Base-by-base conservation (phyloP, 2,113 vertebrate species). In the Columba janthina region DNA sequence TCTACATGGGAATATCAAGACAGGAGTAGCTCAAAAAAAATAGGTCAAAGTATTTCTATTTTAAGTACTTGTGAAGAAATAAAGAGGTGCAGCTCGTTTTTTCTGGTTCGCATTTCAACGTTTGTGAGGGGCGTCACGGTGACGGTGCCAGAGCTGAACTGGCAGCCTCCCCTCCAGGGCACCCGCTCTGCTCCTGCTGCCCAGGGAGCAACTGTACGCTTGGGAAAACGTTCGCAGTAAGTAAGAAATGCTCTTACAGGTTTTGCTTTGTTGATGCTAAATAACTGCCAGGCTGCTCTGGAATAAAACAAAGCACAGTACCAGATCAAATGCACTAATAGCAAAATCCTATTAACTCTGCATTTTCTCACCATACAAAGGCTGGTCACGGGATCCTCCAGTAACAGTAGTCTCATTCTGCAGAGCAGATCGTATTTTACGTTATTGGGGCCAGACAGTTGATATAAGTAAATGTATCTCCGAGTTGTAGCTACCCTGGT, bases 331-430 rank as follows among this genome's bases (percentile, higher is more conserved):
- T 89, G 89, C 93, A 66, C 93, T 97, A 97, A 97, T 80, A 97
- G 82, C 74, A 95, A 97, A 96, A 98, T 97, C 96, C 92, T 97
- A 98, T 97, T 98, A 97, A 97, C 94, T 76, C 60, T 85, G 90
- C 92, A 53, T 96, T 98, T 98, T 97, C 92, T 97, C 76, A 96
- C 93, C 89, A 85, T 83, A 94, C 56, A 92, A 97, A 97, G 92
- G 72, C 76, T 81, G 84, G 92, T 97, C 97, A 97, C 83, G 96
- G 88, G 96, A 90, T 42, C 70, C 88, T 91, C 12, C 12, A 58
- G 65, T 92, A 96, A 97, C 91, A 97, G 89, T 85, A 78, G 82
- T 82, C 90, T 97, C 87, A 91, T 96, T 96, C 79, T 94, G 69
- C 19, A 54, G 61, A 48, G 54, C 76, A 90, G 81, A 92, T 90